These are phyloP conservation scores for Chondrilla cf. caribensis DNA, from an alignment of 37 sponge, comb jelly and placozoan species.

Conservation along the genomic window DNA sequence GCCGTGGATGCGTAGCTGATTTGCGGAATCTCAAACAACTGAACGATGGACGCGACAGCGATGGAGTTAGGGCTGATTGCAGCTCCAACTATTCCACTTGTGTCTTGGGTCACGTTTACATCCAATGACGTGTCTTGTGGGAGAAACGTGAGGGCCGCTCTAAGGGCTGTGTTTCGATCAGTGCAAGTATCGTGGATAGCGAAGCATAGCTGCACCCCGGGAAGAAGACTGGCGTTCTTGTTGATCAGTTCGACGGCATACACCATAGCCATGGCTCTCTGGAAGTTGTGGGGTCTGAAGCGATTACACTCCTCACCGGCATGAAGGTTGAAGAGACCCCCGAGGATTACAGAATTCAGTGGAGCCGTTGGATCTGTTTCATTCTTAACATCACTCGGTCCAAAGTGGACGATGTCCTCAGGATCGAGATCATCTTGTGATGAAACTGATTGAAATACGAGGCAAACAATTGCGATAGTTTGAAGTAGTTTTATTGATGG, in stretches of 20 bases:
- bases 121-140: not conserved
- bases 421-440: too few relatives aligned
- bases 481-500: too few relatives aligned
- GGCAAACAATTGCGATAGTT: too few relatives aligned
- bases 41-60: constrained; percentile 50
- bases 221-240: constrained; percentile 36
- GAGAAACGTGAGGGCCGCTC: constrained; percentile 42
- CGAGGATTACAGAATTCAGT: not conserved
- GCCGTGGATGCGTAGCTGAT: constrained; percentile 75
- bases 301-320: not conserved
- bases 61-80: constrained; percentile 63
- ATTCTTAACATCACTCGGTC: too few relatives aligned
- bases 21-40: constrained; percentile 72
- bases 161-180: constrained; percentile 36
- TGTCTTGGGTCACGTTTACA: not conserved
- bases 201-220: constrained; percentile 46
- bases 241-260: constrained; percentile 59
- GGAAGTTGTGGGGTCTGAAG: constrained; percentile 15
- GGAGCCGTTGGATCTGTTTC: too few relatives aligned
- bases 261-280: constrained; percentile 69
- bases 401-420: too few relatives aligned
- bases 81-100: constrained; percentile 73
- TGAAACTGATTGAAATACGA: too few relatives aligned
- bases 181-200: constrained; percentile 74
- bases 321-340: not conserved